Conservation (phyloP, 2,797 vertebrate species). For the Oceanodroma leucorhoa region DNA sequence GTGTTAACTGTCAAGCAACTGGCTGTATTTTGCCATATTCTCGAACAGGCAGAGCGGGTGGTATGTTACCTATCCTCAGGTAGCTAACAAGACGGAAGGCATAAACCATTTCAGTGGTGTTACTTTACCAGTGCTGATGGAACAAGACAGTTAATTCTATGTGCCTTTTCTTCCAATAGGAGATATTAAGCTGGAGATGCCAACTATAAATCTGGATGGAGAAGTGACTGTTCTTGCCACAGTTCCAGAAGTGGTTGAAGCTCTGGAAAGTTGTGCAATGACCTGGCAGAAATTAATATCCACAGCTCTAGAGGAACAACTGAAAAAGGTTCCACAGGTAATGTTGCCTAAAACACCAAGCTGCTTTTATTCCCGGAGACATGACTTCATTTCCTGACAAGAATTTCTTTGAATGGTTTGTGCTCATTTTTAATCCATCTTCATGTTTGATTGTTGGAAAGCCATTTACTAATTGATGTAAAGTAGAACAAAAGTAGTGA, state of each 20-base stretch:
- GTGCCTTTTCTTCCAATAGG: slow-evolving; percentile 53
- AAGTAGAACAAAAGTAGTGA: not conserved
- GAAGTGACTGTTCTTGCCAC: slow-evolving; percentile 72
- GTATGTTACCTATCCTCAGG: not conserved
- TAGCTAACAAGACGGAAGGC: not conserved
- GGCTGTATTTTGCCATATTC: not conserved
- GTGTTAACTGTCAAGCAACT: not conserved
- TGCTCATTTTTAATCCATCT: not conserved
- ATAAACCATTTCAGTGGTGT: not conserved
- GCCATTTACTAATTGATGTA: not conserved
- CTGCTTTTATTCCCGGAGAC: not conserved
- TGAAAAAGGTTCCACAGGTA: slow-evolving; percentile 87
- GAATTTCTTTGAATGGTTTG: not conserved
- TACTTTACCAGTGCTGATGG: fast-evolving
- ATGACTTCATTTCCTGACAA: not conserved
- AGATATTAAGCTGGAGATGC: slow-evolving; percentile 83
- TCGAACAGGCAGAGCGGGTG: not conserved
- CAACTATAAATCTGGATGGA: slow-evolving; percentile 78
- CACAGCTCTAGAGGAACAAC: slow-evolving; percentile 78
- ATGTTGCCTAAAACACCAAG: fast-evolving
- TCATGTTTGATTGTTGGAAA: not conserved
- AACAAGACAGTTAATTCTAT: not conserved
- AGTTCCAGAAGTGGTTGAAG: slow-evolving; percentile 72
- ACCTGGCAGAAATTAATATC: slow-evolving; percentile 89
- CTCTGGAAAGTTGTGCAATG: slow-evolving; percentile 82